Evolutionary conservation across 1,140 invertebrate species (phyloP).

Genomic region (Mycetomoellerius zeteki): DNA sequence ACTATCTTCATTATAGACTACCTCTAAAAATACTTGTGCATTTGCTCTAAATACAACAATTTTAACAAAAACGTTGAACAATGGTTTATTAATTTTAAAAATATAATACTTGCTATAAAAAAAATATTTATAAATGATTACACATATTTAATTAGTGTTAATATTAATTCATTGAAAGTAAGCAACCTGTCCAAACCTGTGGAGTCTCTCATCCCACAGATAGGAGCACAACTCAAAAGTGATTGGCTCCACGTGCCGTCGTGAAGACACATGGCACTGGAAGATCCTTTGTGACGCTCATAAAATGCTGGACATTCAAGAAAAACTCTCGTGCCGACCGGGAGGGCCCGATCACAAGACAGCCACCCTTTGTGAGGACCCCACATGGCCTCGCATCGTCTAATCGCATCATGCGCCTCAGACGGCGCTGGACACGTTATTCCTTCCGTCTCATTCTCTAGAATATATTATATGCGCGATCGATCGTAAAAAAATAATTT

Average conservation of each 20-base stretch:
- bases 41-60: background rate
- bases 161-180: background rate
- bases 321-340: constrained; percentile 77
- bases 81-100: background rate
- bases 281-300: constrained; percentile 70
- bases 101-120: background rate
- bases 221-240: constrained; percentile 80
- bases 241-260: constrained; percentile 84
- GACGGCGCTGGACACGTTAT: constrained; percentile 75
- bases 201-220: constrained; percentile 73
- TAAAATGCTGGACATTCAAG: constrained; percentile 82
- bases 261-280: constrained; percentile 79
- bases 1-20: too few relatives aligned
- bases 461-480: background rate
- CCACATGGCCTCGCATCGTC: constrained; percentile 78
- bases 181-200: constrained; percentile 56
- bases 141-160: background rate
- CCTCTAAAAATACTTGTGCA: too few relatives aligned
- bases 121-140: background rate
- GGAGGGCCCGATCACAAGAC: constrained; percentile 76
- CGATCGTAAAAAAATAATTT: background rate
- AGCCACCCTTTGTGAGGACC: constrained; percentile 76
- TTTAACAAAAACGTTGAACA: background rate
- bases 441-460: constrained; percentile 46
- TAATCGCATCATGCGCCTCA: constrained; percentile 65